phyloP scores from a whole-genome alignment of 2,797 vertebrate genomes.

The Tiaroga cobitis region DNA sequence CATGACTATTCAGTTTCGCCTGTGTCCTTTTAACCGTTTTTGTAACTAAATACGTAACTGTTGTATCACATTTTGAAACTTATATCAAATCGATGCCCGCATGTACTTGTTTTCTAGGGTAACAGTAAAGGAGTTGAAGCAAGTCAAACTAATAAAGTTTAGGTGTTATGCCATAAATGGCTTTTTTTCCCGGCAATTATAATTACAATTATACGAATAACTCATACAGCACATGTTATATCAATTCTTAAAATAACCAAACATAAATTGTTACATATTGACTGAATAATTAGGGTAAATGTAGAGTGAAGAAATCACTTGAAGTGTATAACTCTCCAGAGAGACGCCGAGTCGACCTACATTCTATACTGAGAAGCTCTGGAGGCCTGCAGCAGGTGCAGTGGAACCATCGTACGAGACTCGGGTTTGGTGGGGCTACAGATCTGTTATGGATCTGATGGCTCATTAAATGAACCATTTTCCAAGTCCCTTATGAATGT shows the following conservation, averaged over 20 bases:
- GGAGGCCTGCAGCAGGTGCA: slow-evolving; percentile 45
- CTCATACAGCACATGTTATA: not conserved
- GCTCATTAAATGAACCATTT: slow-evolving; percentile 59
- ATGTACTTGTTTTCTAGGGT: not conserved
- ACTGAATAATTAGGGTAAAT: slow-evolving; percentile 3
- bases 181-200: not conserved
- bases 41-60: not conserved
- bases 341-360: slow-evolving; percentile 59
- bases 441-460: slow-evolving; percentile 20
- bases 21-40: not conserved
- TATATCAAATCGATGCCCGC: not conserved
- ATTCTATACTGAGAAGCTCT: slow-evolving; percentile 62
- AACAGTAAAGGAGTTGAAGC: not conserved
- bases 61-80: not conserved
- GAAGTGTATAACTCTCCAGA: slow-evolving; percentile 16
- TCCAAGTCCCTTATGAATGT: slow-evolving; percentile 52
- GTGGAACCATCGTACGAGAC: slow-evolving; percentile 7
- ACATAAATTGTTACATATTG: not conserved
- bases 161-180: not conserved
- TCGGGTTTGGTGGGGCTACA: slow-evolving; percentile 37
- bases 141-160: not conserved
- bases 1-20: not conserved
- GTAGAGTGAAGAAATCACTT: not conserved
- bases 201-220: no score
- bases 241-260: not conserved